phyloP scores from a whole-genome alignment of 1,140 invertebrate species.

The Penaeus japonicus region DNA sequence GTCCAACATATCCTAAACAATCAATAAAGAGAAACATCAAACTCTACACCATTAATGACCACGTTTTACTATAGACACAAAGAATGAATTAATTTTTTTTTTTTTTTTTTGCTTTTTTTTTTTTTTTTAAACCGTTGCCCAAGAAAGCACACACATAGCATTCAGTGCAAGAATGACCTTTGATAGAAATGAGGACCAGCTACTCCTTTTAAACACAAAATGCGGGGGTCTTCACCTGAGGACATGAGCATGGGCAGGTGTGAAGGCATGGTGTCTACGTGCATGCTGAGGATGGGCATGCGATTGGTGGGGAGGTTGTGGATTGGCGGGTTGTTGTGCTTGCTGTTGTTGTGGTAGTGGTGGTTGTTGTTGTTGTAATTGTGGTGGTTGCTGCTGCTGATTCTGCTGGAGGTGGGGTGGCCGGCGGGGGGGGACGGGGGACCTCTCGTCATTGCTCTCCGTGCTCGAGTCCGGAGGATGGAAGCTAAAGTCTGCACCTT shows the following conservation, averaged over 20 bases:
- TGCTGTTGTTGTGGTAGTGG: neutral
- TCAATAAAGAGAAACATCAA: too few relatives aligned
- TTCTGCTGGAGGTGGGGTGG: conserved; percentile 38
- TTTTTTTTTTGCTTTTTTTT: too few relatives aligned
- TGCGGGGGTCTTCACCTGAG: conserved; percentile 30
- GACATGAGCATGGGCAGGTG: conserved; percentile 37
- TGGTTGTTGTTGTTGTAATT: neutral
- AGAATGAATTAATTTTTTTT: too few relatives aligned
- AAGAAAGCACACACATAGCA: too few relatives aligned
- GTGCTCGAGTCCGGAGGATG: conserved; percentile 58
- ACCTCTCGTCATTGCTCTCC: conserved; percentile 58
- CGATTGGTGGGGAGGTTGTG: conserved; percentile 17
- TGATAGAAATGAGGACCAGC: too few relatives aligned
- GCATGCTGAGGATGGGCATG: conserved; percentile 17
- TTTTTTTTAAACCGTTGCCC: too few relatives aligned
- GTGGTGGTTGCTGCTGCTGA: conserved; percentile 17
- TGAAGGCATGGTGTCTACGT: conserved; percentile 33
- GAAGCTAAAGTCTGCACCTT: conserved; percentile 48
- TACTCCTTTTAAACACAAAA: too few relatives aligned
- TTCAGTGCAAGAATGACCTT: too few relatives aligned
- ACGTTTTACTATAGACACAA: too few relatives aligned
- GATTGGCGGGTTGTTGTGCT: conserved; percentile 1
- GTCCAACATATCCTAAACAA: too few relatives aligned
- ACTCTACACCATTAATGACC: too few relatives aligned
- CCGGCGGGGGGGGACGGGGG: conserved; percentile 47